A percentile compares a stretch with the other conserved stretches of the same genome.
phyloP scores from a whole-genome alignment of 1,140 invertebrate species.

The Tetragnatha versicolor region DNA sequence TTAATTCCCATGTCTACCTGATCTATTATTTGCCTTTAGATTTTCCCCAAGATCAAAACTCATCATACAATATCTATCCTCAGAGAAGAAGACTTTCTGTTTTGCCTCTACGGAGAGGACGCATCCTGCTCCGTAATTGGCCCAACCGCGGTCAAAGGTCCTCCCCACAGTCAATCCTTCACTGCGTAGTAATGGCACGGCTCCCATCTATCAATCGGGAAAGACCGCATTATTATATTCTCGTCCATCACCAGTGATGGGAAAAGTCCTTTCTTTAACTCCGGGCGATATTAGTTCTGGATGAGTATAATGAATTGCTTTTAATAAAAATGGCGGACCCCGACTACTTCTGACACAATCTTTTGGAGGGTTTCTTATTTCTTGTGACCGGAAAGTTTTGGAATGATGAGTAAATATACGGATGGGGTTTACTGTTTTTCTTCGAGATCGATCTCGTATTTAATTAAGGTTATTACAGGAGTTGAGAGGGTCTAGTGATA shows the following conservation, averaged over 20 bases:
- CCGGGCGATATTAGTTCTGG: background rate
- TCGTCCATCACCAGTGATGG: background rate
- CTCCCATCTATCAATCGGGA: conserved; percentile 21
- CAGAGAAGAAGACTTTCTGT: background rate
- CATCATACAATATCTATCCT: too few species aligned
- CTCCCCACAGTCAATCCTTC: conserved; percentile 10
- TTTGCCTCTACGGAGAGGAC: background rate
- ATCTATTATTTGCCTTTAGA: too few species aligned
- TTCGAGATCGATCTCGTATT: too few species aligned
- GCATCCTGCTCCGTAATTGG: background rate
- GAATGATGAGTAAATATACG: too few species aligned
- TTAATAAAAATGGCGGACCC: conserved; percentile 5
- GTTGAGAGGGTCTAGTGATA: too few species aligned
- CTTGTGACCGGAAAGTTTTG: too few species aligned
- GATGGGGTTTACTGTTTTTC: too few species aligned
- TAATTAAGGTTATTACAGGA: too few species aligned
- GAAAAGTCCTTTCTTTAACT: background rate
- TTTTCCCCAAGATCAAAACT: too few species aligned
- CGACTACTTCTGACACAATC: too few species aligned
- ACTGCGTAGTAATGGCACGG: background rate
- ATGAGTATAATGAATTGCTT: conserved; percentile 10
- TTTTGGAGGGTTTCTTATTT: too few species aligned
- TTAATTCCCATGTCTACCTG: too few species aligned
- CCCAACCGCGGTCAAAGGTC: background rate
- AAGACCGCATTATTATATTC: conserved; percentile 25